Percentiles rank a stretch among this genome's conserved stretches.
Evolutionary conservation across 1,140 invertebrate genomes (phyloP).

Genomic region (Temnothorax curvispinosus): DNA sequence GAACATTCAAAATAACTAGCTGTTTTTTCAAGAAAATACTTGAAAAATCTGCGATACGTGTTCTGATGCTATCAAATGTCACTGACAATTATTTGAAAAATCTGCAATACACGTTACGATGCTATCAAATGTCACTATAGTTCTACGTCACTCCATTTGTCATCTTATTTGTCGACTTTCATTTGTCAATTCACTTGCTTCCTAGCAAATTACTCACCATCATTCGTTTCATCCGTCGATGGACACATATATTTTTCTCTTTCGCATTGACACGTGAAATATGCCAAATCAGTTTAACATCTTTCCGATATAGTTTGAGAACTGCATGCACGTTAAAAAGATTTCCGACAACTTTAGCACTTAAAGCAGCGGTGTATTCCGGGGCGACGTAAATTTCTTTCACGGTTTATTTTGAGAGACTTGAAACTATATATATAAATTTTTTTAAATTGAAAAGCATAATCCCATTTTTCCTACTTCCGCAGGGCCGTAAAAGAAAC

Average conservation of each 20-base stretch:
- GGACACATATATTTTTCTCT: neutral
- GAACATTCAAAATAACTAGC: neutral
- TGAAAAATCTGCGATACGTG: too few species aligned
- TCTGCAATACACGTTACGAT: neutral
- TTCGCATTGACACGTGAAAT: neutral
- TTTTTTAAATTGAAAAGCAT: conserved; percentile 3
- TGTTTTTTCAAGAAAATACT: neutral
- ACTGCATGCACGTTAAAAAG: neutral
- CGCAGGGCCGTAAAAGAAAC: neutral
- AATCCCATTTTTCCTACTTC: neutral
- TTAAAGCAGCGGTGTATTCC: neutral
- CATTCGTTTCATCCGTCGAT: neutral
- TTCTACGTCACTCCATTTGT: neutral
- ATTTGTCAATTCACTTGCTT: neutral
- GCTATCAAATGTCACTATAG: neutral
- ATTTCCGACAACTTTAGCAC: conserved; percentile 1
- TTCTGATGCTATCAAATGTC: too few species aligned
- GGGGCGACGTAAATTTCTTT: neutral
- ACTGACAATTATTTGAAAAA: neutral
- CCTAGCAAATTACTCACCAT: neutral
- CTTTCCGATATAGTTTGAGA: neutral
- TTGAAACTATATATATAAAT: neutral
- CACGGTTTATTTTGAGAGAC: neutral
- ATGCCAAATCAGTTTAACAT: neutral
- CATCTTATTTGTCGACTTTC: neutral